phyloP scores from a whole-genome alignment of 2,888 invertebrate genomes.

The Diplazon laetatorius region DNA sequence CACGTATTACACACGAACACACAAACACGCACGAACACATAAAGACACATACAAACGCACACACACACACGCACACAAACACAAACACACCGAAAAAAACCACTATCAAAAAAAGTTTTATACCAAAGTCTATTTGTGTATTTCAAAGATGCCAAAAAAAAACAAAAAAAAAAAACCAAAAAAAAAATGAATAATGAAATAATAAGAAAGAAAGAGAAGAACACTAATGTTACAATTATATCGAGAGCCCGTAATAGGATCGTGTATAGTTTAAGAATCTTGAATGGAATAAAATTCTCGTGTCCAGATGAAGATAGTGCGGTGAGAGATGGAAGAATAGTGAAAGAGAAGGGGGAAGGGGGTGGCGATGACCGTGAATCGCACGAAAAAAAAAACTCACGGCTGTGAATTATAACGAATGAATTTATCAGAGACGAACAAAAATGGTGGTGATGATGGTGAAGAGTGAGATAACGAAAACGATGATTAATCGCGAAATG shows the following conservation, averaged over 20 bases:
- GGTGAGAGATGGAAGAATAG: too few relatives aligned
- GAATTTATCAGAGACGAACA: conserved; percentile 32
- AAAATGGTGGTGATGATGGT: too few relatives aligned
- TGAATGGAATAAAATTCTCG: conserved; percentile 64
- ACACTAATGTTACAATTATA: conserved; percentile 79
- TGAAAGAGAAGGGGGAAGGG: too few relatives aligned
- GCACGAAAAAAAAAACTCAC: conserved; percentile 36
- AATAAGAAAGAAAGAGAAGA: conserved; percentile 60
- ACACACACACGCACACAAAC: too few relatives aligned
- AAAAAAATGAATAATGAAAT: conserved; percentile 80
- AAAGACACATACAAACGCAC: too few relatives aligned
- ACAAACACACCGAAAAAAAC: conserved; percentile 78
- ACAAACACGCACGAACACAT: too few relatives aligned
- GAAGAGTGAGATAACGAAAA: background rate
- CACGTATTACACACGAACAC: too few relatives aligned
- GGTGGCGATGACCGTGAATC: conserved; percentile 23
- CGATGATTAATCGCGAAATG: too few relatives aligned
- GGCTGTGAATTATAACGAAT: conserved; percentile 46
- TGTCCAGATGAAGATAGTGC: too few relatives aligned
- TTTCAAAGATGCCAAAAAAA: conserved; percentile 86
- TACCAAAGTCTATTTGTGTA: conserved; percentile 88
- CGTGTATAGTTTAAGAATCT: conserved; percentile 70
- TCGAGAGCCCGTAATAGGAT: conserved; percentile 73
- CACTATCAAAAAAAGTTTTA: conserved; percentile 83
- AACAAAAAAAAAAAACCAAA: conserved; percentile 69